Conservation (phyloP, 2,888 invertebrate genomes). For the Cheiracanthium punctorium region DNA sequence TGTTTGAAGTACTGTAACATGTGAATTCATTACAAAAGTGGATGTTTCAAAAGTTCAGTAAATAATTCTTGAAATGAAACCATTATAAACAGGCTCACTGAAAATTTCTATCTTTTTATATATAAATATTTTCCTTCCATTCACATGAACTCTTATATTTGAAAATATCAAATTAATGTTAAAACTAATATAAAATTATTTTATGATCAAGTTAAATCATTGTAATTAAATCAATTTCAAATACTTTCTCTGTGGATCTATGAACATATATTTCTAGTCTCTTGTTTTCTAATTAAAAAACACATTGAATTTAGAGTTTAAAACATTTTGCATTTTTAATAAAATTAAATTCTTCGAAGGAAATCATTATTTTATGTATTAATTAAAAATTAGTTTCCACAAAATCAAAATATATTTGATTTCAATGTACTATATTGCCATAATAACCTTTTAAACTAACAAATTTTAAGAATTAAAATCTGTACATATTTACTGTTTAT, state of each 20-base stretch:
- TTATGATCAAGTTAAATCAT: neutral
- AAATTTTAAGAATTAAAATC: constrained; percentile 39
- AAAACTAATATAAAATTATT: no score
- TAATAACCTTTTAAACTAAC: constrained; percentile 26
- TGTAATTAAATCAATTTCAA: neutral
- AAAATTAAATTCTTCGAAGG: no score
- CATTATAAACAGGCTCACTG: neutral
- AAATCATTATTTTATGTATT: neutral
- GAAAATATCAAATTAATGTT: no score
- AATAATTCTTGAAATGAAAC: neutral
- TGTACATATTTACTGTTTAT: constrained; percentile 69
- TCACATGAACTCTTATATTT: neutral
- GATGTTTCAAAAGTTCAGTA: neutral
- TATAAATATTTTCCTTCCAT: neutral
- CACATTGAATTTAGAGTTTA: no score
- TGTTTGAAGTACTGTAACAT: no score
- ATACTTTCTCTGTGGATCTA: neutral
- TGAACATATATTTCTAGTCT: neutral
- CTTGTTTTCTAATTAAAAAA: neutral
- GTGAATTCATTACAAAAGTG: no score
- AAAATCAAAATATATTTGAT: neutral
- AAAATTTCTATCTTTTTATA: neutral
- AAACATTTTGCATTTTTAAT: no score
- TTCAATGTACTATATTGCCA: constrained; percentile 30
- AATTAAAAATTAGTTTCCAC: neutral